These are phyloP conservation scores for Oryzaephilus surinamensis DNA, from an alignment of 1,140 invertebrate genomes.

Conservation along the genomic window DNA sequence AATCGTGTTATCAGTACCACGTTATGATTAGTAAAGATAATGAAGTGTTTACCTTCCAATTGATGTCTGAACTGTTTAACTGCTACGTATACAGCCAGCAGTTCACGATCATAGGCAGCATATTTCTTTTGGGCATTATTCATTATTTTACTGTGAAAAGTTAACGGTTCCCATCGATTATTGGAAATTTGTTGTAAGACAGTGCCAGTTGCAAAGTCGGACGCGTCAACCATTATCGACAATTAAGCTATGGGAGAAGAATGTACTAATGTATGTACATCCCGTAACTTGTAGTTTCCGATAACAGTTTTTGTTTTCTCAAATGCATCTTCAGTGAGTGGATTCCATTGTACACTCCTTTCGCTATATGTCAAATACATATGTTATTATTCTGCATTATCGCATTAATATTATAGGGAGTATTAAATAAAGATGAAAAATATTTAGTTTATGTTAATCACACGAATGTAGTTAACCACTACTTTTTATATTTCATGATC, in stretches of 20 bases:
- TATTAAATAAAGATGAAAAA: no score
- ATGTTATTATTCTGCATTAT: no score
- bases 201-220: slow-evolving; percentile 20
- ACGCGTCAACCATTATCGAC: slow-evolving; percentile 25
- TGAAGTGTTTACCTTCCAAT: slow-evolving; percentile 26
- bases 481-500: no score
- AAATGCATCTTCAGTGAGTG: slow-evolving; percentile 26
- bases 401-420: no score
- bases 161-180: slow-evolving; percentile 10
- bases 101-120: slow-evolving; percentile 37
- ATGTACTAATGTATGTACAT: slow-evolving; percentile 26
- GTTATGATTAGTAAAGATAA: slow-evolving; percentile 36
- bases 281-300: slow-evolving; percentile 20
- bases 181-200: slow-evolving; percentile 23
- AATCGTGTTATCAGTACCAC: slow-evolving; percentile 24
- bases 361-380: no score
- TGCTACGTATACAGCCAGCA: slow-evolving; percentile 37
- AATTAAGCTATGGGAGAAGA: slow-evolving; percentile 16
- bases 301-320: slow-evolving; percentile 25
- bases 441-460: no score
- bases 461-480: no score
- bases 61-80: slow-evolving; percentile 26
- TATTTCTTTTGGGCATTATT: slow-evolving; percentile 29
- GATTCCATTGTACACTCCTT: slow-evolving; percentile 21
- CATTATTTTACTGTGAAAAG: slow-evolving; percentile 21